Percentiles rank a stretch among this genome's conserved stretches.
Conservation (phyloP, 53 echinoderm and acorn worm species). For the Hippasteria phrygiana region DNA sequence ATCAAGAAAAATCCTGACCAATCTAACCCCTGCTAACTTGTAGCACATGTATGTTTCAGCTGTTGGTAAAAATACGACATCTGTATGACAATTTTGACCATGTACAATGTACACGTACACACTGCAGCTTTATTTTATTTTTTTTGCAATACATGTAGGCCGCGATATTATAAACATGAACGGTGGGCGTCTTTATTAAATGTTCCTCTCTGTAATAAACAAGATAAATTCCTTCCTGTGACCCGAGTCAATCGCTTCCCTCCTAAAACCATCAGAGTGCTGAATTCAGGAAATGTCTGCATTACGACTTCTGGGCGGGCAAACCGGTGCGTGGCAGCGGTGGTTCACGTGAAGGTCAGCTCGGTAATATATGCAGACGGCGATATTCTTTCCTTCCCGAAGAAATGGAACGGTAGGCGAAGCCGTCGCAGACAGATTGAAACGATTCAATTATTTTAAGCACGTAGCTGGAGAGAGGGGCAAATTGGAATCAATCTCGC, state of each 20-base stretch:
- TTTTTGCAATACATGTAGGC: not conserved
- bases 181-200: not conserved
- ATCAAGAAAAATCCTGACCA: no score
- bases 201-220: not conserved
- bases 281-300: not conserved
- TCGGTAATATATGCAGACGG: not conserved
- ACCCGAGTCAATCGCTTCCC: not conserved
- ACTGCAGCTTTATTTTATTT: not conserved
- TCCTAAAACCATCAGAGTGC: not conserved
- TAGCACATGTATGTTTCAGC: no score
- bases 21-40: no score
- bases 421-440: no score
- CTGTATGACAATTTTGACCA: no score
- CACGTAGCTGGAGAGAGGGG: no score
- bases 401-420: no score
- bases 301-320: not conserved
- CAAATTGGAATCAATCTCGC: no score
- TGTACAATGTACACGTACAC: not conserved
- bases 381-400: not conserved
- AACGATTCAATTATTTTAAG: no score
- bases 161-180: not conserved
- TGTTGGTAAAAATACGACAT: no score
- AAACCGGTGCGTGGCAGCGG: not conserved
- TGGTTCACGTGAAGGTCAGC: not conserved
- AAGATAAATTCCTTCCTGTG: not conserved